A percentile compares a stretch with the other conserved stretches of the same genome.
Evolutionary conservation across 2,888 invertebrate genomes (phyloP).

Genomic region (Tipula vernalis): DNA sequence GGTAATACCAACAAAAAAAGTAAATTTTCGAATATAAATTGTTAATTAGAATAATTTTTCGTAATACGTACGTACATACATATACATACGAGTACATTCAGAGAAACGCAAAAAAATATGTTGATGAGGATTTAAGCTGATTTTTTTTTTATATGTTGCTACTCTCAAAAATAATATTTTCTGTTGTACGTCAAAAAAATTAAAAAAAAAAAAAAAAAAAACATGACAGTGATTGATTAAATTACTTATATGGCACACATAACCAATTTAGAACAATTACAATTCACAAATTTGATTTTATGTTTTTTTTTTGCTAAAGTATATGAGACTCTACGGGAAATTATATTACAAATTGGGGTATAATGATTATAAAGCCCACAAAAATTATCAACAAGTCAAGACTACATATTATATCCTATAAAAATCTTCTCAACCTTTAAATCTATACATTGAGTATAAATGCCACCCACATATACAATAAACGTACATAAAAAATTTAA

Average conservation of each 20-base stretch:
- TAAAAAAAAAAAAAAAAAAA: background rate
- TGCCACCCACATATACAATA: background rate
- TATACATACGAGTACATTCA: background rate
- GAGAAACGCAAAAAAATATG: background rate
- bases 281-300: background rate
- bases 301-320: background rate
- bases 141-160: background rate
- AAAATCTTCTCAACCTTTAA: background rate
- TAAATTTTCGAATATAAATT: background rate
- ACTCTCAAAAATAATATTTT: background rate
- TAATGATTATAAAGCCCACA: background rate
- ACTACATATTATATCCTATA: background rate
- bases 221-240: slow-evolving; percentile 4
- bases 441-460: background rate
- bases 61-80: background rate
- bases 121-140: background rate
- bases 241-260: background rate
- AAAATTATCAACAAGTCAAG: background rate
- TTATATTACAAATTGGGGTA: background rate
- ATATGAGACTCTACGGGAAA: background rate
- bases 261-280: background rate
- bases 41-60: background rate
- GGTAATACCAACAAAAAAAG: background rate
- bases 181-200: background rate
- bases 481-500: background rate